phyloP scores from a whole-genome alignment of 2,113 vertebrate genomes.

The Sinocyclocheilus grahami region DNA sequence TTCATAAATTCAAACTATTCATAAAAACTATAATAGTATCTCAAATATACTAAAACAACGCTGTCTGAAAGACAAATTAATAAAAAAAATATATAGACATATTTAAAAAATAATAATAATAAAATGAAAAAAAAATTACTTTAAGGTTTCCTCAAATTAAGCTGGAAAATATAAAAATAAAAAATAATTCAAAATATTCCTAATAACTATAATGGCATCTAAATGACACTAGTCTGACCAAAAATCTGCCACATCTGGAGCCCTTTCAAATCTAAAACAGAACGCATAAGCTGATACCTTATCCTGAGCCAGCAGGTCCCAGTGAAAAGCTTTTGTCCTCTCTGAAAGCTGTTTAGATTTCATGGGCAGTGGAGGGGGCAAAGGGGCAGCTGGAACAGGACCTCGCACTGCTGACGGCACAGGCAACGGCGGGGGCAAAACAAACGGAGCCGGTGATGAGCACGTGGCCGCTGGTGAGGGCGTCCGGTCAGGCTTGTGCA shows the following conservation, averaged over 20 bases:
- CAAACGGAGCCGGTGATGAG: background rate
- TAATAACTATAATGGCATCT: background rate
- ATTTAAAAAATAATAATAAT: no score
- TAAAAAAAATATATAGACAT: no score
- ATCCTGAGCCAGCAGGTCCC: constrained; percentile 71
- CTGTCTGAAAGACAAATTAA: no score
- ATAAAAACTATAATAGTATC: no score
- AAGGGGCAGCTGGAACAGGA: background rate
- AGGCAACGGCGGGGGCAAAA: background rate
- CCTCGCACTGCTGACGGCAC: background rate
- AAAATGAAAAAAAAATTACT: no score
- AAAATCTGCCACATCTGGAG: background rate
- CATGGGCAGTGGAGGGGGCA: constrained; percentile 54
- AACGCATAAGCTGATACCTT: constrained; percentile 66
- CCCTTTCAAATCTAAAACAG: background rate
- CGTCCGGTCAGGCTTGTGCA: background rate
- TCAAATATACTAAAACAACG: no score
- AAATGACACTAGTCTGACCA: background rate
- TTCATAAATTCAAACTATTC: no score
- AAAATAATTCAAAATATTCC: no score
- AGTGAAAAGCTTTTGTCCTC: constrained; percentile 79
- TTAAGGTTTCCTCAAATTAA: no score
- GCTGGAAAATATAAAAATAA: no score
- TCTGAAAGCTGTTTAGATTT: background rate
- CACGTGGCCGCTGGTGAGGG: background rate